Percentiles rank a stretch among this genome's conserved stretches.
Evolutionary conservation across 1,140 invertebrate genomes (phyloP).

Genomic region (Coptotermes formosanus): DNA sequence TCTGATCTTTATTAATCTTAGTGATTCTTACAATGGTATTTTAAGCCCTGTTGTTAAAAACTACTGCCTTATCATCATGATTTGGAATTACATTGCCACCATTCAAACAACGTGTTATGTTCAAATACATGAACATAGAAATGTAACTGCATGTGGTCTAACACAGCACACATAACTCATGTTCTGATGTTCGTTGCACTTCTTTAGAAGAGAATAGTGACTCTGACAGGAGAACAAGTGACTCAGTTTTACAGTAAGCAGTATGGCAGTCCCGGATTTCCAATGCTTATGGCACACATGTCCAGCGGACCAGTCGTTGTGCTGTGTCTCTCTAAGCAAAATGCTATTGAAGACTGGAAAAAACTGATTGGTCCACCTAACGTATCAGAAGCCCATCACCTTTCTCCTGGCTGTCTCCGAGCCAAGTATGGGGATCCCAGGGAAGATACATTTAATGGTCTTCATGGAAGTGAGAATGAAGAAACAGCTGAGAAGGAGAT

Average conservation of each 20-base stretch:
- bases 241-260: conserved; percentile 77
- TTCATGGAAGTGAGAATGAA: conserved; percentile 77
- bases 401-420: conserved; percentile 70
- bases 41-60: too few relatives aligned
- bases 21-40: too few relatives aligned
- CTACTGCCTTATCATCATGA: too few relatives aligned
- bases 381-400: conserved; percentile 61
- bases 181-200: conserved; percentile 36
- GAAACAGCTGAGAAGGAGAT: conserved; percentile 78
- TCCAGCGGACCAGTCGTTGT: conserved; percentile 71
- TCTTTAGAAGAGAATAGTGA: conserved; percentile 61
- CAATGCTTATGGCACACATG: conserved; percentile 72
- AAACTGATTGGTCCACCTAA: conserved; percentile 65
- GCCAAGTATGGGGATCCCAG: conserved; percentile 65
- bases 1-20: too few relatives aligned
- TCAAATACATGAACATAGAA: too few relatives aligned
- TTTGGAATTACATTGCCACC: too few relatives aligned
- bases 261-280: conserved; percentile 68
- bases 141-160: too few relatives aligned
- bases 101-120: too few relatives aligned
- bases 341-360: conserved; percentile 70
- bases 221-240: conserved; percentile 74
- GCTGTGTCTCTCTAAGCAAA: conserved; percentile 62
- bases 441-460: conserved; percentile 66
- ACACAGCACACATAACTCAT: too few relatives aligned